Base-by-base conservation (phyloP, 1,140 invertebrate species). In the Cydia fagiglandana region DNA sequence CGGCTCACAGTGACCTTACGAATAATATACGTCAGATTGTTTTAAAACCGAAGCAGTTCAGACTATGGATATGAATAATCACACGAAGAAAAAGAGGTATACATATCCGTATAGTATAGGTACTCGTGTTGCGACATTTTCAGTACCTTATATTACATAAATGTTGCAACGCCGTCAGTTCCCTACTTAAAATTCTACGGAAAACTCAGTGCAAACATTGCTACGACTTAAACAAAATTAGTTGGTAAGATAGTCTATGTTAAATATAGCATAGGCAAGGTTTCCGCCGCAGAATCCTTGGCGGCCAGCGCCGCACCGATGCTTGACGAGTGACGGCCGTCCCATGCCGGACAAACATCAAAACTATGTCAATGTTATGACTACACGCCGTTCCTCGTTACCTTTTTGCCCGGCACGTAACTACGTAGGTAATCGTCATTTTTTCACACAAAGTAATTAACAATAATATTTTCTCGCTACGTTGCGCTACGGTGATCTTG, bases 311-410 rank as follows among this genome's bases (percentile, higher is more conserved):
- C 75, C 38, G 47, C 73, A 73, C 75, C 81, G 76, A 78, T 75
- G 80, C 78, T 74, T 76, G 78, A 80, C 75, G 78, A 53, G 70
- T 64, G 68, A 75, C 76, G 73, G 34, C 70, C 50, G 73, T 64
- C 38, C 66, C 73, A 66, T 64, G 56, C 47, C 47, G 30, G 74
- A 34, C 61, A 64, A 30, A 66, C 75, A 78, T 82, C 77, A 79
- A 80, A 91, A 86, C 84, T 89, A 73, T 92, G 91, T 92, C 91
- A 92, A 90, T 92, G 91, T 85, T 91, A 88, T 85, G 82, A 87
- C 80, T 41, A 20, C 64, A 12, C 64, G 28, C 17, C 66, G 30
- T 80, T 80, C 78, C 38, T 73, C 78, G 50, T 64, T 61, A 28
- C 38, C 61, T 75, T 78, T 76, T 79, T 80, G 70, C 75, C 66